Percentiles rank a stretch among this genome's conserved stretches.
phyloP scores from a whole-genome alignment of 2,888 invertebrate genomes.

The Amblyjoppa fuscipennis region DNA sequence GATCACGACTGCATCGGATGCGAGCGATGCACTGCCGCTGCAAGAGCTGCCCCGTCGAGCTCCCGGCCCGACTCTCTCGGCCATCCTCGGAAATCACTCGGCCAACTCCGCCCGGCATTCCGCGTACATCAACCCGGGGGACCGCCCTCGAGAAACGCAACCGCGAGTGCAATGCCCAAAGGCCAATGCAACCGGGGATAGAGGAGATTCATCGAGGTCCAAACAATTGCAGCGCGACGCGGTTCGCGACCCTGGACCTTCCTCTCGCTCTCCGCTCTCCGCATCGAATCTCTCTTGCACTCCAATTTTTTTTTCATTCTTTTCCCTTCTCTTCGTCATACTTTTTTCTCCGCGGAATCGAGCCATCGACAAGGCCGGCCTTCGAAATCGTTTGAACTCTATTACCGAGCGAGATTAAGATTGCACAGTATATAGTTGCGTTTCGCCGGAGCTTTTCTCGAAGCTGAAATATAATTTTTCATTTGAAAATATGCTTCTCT shows the following conservation, averaged over 20 bases:
- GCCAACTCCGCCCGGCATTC: conserved; percentile 76
- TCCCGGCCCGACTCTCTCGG: conserved; percentile 51
- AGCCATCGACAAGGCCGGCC: background rate
- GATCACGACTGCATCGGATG: conserved; percentile 66
- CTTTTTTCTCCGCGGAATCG: background rate
- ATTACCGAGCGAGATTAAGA: no score
- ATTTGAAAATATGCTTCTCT: no score
- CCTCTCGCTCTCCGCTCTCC: conserved; percentile 53
- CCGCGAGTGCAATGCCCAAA: conserved; percentile 81
- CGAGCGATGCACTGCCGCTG: conserved; percentile 53
- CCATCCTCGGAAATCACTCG: conserved; percentile 57
- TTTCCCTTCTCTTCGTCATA: conserved; percentile 9
- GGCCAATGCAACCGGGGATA: conserved; percentile 60
- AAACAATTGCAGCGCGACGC: conserved; percentile 64
- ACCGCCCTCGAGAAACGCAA: conserved; percentile 79
- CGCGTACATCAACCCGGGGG: conserved; percentile 80
- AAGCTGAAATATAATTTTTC: no score
- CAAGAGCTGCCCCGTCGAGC: conserved; percentile 43
- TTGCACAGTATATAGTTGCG: no score
- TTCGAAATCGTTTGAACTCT: background rate
- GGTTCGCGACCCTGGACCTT: conserved; percentile 69
- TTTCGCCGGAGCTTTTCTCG: no score
- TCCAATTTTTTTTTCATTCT: conserved; percentile 32
- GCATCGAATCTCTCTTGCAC: conserved; percentile 48
- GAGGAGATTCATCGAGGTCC: conserved; percentile 62